Percentiles rank a stretch among this genome's conserved stretches.
phyloP scores from a whole-genome alignment of 1,140 invertebrate species.

The Mizuhopecten yessoensis region DNA sequence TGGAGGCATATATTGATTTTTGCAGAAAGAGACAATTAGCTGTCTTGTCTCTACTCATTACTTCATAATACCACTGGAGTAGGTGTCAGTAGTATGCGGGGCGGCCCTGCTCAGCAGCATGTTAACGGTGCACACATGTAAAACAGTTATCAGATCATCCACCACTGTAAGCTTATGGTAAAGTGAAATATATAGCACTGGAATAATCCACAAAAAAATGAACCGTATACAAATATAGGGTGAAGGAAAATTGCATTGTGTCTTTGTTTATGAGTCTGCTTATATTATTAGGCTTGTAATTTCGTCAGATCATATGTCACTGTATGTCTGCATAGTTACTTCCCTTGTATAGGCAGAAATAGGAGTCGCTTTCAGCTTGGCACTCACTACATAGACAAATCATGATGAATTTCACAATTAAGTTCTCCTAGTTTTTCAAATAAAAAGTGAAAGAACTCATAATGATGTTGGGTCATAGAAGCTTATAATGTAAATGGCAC shows the following conservation, averaged over 20 bases:
- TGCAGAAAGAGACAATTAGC: background rate
- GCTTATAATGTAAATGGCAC: background rate
- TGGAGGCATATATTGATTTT: background rate
- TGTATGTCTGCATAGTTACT: background rate
- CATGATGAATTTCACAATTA: constrained; percentile 39
- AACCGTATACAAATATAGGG: too few relatives aligned
- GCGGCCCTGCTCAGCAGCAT: background rate
- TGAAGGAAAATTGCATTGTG: too few relatives aligned
- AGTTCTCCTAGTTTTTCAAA: background rate
- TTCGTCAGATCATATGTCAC: background rate
- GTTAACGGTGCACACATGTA: background rate
- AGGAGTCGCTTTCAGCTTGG: background rate
- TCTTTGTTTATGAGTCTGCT: background rate
- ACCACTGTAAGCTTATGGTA: too few relatives aligned
- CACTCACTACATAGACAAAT: background rate
- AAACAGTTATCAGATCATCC: background rate
- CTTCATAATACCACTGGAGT: background rate
- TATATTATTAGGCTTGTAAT: background rate
- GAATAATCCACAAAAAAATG: too few relatives aligned
- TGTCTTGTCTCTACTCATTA: background rate
- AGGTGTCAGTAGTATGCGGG: background rate
- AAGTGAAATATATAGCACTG: too few relatives aligned
- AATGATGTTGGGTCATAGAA: constrained; percentile 8
- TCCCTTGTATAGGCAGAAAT: background rate
- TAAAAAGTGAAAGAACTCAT: background rate